These are phyloP conservation scores for Pseudorasbora parva DNA, from an alignment of 2,113 vertebrate species.

Conservation along the genomic window DNA sequence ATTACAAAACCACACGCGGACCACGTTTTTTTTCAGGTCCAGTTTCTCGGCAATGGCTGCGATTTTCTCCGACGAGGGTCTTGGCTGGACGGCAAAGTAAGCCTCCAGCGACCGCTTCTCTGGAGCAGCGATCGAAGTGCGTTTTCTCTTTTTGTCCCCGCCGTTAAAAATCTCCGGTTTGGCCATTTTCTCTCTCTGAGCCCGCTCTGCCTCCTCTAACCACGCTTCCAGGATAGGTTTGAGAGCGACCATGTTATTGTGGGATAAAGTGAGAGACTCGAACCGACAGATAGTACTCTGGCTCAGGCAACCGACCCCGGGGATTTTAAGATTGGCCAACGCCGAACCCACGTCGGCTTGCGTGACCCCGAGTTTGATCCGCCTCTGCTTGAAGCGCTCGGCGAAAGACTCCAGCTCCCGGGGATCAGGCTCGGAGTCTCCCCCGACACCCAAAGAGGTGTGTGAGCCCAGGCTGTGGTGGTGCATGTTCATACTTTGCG, in stretches of 20 bases:
- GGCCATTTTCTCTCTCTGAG: conserved; percentile 90
- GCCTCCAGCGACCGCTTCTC: conserved; percentile 92
- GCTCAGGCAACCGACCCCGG: conserved; percentile 90
- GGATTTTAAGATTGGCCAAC: conserved; percentile 92
- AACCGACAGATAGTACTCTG: conserved; percentile 95
- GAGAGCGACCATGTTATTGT: conserved; percentile 95
- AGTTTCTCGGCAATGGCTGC: conserved; percentile 92
- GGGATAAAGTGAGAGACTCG: conserved; percentile 91
- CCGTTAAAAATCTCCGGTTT: conserved; percentile 90
- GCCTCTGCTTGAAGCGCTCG: conserved; percentile 90
- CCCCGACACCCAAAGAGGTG: conserved; percentile 70
- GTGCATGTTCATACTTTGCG: conserved; percentile 86
- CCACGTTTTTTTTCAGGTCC: conserved; percentile 95
- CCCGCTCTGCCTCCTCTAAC: conserved; percentile 91
- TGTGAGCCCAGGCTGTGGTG: conserved; percentile 81
- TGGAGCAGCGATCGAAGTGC: conserved; percentile 89
- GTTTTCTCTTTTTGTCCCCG: conserved; percentile 90
- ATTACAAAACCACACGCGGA: conserved; percentile 94
- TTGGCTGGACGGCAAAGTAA: conserved; percentile 89
- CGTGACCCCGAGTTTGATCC: conserved; percentile 92
- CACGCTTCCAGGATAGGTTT: conserved; percentile 93
- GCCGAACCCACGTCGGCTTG: conserved; percentile 91
- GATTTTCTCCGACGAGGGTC: conserved; percentile 92
- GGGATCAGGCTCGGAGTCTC: conserved; percentile 86
- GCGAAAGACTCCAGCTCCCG: conserved; percentile 92